Base-by-base conservation (phyloP, 1,140 invertebrate species). In the Hycleus phaleratus region DNA sequence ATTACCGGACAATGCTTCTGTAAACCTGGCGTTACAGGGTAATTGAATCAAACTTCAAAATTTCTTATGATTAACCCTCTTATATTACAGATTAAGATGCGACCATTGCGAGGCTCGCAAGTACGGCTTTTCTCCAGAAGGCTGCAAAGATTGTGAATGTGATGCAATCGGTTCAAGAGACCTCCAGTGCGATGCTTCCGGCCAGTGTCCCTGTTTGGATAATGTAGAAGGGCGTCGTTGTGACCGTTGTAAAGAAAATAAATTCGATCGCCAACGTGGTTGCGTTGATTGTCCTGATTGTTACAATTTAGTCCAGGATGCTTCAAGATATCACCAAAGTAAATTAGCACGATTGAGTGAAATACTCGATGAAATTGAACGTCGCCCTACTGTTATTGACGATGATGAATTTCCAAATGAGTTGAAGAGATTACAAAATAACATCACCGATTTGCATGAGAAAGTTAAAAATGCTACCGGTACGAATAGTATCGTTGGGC, bases 161-260 rank as follows among this genome's bases (percentile, higher is more conserved):
- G 94, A 97, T 69, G 79, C 78, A 9, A 87, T 93, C 68, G 94
- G 94, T 11, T 93, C 92, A 3, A 82, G 84, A 52, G 83, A 85
- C 56, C 79, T 88, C 48, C 91, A 95, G 69, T 97, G 94, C 65
- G 83, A 90, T 61, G 78, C 84, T 11, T 77, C 73, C 58, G 93
- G 93, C 9, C 91, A 95, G 70, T 96, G 93, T 77, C 87, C 85
- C 73, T 97, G 93, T 73, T 81, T 90, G 46, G 84, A 90, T 47
- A 95, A 95, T 71, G 93, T 96, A 1, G 93, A 95, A 74, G 93
- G 93, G 7, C 73, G 87, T 54, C 79, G 82, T n/a, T 97, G 94
- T 71, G 90, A 97, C 68, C 82, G 89, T 26, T 97, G 94, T 71
- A 93, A 93, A 73, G 91, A 95, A 69, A 96, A 97, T 70, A 95